phyloP scores from a whole-genome alignment of 2,797 vertebrate species.

The Chelonia mydas region DNA sequence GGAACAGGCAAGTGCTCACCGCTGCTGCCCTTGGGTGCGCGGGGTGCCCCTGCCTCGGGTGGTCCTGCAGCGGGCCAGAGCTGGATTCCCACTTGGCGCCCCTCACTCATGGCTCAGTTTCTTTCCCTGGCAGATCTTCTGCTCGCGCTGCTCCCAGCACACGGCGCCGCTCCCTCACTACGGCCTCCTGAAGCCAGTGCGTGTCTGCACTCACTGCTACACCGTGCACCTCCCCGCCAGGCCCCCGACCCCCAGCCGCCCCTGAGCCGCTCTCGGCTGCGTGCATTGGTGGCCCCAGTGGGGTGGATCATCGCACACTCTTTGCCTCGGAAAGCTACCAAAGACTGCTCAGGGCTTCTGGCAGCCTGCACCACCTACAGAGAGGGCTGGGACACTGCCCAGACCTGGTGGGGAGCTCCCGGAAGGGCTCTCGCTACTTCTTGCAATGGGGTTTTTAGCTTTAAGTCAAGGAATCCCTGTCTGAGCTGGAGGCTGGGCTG shows the following conservation, averaged over 20 bases:
- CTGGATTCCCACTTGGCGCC: neutral
- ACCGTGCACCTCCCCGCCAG: slow-evolving; percentile 38
- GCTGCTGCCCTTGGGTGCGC: neutral
- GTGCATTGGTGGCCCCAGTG: neutral
- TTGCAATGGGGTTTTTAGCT: neutral
- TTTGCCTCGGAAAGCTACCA: neutral
- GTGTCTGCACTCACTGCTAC: slow-evolving; percentile 76
- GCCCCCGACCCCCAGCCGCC: neutral
- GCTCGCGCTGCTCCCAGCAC: slow-evolving; percentile 77
- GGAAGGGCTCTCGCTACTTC: neutral
- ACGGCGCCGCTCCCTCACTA: slow-evolving; percentile 60
- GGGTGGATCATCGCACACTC: neutral
- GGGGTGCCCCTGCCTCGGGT: neutral
- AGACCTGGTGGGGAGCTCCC: neutral
- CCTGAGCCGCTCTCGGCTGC: neutral
- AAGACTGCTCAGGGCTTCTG: neutral
- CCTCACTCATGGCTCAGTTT: neutral
- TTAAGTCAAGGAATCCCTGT: no score
- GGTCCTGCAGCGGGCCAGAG: no score
- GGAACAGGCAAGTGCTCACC: neutral
- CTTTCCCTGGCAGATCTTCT: slow-evolving; percentile 78
- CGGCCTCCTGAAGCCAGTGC: slow-evolving; percentile 66
- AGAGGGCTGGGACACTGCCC: neutral
- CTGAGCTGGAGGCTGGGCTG: no score
- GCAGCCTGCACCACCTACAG: neutral